Conservation (phyloP, 2,113 vertebrate species). For the Turdus rufiventris region DNA sequence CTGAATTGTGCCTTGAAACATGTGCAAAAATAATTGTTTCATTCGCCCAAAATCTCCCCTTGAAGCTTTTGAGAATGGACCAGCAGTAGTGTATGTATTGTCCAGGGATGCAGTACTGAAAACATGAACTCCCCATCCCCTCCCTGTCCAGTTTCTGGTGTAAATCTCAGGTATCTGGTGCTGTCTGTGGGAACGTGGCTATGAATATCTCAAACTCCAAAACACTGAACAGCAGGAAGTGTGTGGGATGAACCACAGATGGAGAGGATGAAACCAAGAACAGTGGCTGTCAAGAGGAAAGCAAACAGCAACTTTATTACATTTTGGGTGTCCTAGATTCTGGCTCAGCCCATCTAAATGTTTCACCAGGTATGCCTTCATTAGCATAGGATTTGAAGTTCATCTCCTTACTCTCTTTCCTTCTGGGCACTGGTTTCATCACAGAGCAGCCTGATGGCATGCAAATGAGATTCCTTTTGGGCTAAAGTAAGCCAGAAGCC, state of each 20-base stretch:
- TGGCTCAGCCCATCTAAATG: not conserved
- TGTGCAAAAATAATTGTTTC: not conserved
- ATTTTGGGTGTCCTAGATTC: not conserved
- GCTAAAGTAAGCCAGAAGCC: not conserved
- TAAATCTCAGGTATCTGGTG: not conserved
- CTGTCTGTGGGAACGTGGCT: not conserved
- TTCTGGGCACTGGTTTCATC: not conserved
- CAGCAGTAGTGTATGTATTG: not conserved
- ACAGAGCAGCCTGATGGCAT: not conserved
- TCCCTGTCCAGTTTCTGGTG: accelerated
- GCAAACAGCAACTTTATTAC: not conserved
- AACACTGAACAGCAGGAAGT: not conserved
- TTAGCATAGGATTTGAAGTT: not conserved
- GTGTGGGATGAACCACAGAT: not conserved
- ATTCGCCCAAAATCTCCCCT: not conserved
- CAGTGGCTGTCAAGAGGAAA: not conserved
- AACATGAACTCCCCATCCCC: not conserved
- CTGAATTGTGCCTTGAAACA: not conserved
- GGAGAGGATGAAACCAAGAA: not conserved
- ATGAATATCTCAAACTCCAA: not conserved
- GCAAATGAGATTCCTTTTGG: not conserved
- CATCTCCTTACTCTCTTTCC: not conserved
- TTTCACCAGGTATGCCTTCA: not conserved
- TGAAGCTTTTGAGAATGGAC: not conserved
- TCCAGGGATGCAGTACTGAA: not conserved